phyloP scores from a whole-genome alignment of 2,113 vertebrate genomes.

The Nesogale talazaci region DNA sequence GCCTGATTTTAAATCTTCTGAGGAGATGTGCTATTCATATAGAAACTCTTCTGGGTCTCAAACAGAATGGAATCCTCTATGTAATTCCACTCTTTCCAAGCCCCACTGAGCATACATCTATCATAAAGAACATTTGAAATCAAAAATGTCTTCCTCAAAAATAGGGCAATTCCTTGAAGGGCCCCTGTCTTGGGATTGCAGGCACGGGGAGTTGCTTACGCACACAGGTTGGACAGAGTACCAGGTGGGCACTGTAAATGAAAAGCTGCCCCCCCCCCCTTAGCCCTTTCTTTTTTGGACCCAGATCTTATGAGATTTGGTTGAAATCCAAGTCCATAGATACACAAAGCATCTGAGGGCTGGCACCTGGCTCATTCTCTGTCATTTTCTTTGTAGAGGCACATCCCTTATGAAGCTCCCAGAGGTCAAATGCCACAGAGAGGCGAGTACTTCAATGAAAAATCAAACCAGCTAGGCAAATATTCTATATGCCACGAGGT shows the following conservation, averaged over 20 bases:
- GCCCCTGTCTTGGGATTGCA: background rate
- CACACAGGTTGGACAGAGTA: background rate
- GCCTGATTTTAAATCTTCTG: background rate
- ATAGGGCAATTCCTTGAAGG: background rate
- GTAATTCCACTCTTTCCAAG: background rate
- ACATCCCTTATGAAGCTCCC: background rate
- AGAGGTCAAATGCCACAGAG: background rate
- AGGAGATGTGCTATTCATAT: background rate
- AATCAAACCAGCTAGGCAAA: background rate
- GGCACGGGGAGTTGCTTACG: constrained; percentile 14
- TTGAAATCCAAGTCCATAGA: background rate
- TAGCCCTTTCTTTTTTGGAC: constrained; percentile 24
- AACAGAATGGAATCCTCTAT: background rate
- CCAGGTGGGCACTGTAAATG: background rate
- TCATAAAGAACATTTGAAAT: background rate
- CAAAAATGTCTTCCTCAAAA: constrained; percentile 27
- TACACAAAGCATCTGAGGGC: background rate
- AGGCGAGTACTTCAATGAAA: background rate
- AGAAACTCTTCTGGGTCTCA: background rate
- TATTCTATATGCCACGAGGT: background rate
- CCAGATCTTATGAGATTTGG: background rate
- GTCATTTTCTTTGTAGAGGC: constrained; percentile 21
- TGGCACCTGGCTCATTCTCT: background rate
- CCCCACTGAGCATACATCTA: background rate
- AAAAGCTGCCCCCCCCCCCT: background rate